Base-by-base conservation (phyloP, 2,113 vertebrate genomes). In the Talpa occidentalis region DNA sequence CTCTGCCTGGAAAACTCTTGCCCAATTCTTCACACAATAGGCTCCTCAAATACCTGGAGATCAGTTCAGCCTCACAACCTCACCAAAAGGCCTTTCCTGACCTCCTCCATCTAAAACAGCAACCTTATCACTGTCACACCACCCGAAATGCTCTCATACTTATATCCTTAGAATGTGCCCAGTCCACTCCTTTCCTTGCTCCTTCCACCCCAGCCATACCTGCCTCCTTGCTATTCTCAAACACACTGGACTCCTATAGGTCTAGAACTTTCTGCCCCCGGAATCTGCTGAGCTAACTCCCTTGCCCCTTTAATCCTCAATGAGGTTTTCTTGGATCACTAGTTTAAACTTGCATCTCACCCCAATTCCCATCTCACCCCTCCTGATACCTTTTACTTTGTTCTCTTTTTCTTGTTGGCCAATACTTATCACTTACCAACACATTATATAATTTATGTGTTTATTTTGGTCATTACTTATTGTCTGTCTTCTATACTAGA, bases 341-440 rank as follows among this genome's bases (percentile, higher is more conserved):
- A 0, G 47, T 17, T 91, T 62, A 32, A 83, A 94, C 66, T 1
- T 49, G 10, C 24, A 92, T 35, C 28, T 40, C 3, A 0, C 10
- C 26, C 22, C n/a, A n/a, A n/a, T n/a, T n/a, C n/a, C 5, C 2
- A 10, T n/a, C 73, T 47, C 40, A 69, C 1, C 47, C 26, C 24
- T 67, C 28, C 40, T 10, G 28, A 52, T 37, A n/a, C 7, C n/a
- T 59, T 77, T 56, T 35, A 77, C 24, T 69, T 66, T 56, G 28
- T 60, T 83, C n/a, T 79, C 2, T 90, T 95, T 76, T 85, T 69
- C 80, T 79, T 74, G 11, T 72, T 62, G 21, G 73, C 24, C 6
- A 64, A 35, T 21, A 89, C 42, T 79, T 74, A 62, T 17, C 26
- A 79, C 16, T 4, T 15, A 54, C 16, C 11, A 49, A 47, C 6